Base-by-base conservation (phyloP, 2,113 vertebrate genomes). In the Apistogramma diplotaenia region DNA sequence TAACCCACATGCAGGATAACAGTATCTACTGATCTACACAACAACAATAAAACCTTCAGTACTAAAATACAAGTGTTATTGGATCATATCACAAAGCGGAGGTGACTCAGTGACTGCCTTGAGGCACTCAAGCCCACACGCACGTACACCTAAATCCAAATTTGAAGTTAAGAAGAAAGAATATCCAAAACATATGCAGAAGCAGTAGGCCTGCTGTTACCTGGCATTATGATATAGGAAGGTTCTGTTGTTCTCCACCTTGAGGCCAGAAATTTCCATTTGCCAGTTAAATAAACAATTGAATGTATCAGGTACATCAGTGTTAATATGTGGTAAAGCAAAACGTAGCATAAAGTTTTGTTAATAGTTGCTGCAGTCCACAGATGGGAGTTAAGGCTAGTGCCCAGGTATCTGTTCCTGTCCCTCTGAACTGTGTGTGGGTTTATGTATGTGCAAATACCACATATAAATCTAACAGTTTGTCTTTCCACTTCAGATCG, bases 401-500 rank as follows among this genome's bases (percentile, higher is more conserved):
- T 85, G 46, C 70, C 29, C 33, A 76, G 62, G n/a, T 78, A 75
- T 89, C 57, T 74, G 77, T 83, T 79, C 37, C 27, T 62, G 73
- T 84, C 51, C 83, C n/a, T 67, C 37, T 16, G 19, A 49, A 31
- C 29, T 74, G 59, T 40, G 37, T 74, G 54, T 83, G 70, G 8
- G 18, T 86, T 78, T 56, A 33, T 13, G 16, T 43, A 49, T 82
- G 62, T 87, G 67, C 43, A 56, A 71, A 57, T 55, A 53, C 18
- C 29, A 29, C 59, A 51, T 75, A 67, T 54, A 61, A 72, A 67
- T 40, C 29, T 18, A n/a, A 31, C 19, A 62, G 62, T 77, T 55
- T 79, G 80, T 89, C 83, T 81, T 67, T 73, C 5, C 2, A n/a
- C 43, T 81, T 84, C 78, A 74, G 61, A 77, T 76, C 82, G 77